Evolutionary conservation across 2,113 vertebrate species (phyloP), one percentile per base, ranked within the genome.

Genomic region (Ranitomeya variabilis): DNA sequence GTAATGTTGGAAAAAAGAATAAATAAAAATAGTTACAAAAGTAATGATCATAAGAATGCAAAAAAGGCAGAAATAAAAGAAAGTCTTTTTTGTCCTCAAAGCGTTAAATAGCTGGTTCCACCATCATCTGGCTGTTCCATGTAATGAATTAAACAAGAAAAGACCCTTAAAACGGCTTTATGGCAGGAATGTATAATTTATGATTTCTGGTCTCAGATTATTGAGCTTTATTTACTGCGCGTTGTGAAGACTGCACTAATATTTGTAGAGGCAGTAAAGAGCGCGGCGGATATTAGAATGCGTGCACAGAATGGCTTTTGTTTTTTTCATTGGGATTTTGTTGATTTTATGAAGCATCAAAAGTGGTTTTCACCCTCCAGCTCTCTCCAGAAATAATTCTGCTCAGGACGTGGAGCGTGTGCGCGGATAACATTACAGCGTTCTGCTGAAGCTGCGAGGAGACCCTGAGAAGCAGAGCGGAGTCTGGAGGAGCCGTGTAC

Each of bases 311-410:
- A 80, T 79, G 31, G 59, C 37, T 66, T 86, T 77, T 66, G 52
- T 86, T 80, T 79, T 71, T 74, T 87, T 80, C 60, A 31, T 67
- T 23, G 85, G 74, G 76, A 80, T 57, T 87, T 80, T 87, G 85
- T 79, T 87, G 85, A 51, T 64, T 92, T 92, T 86, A 89, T 89
- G 90, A 87, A 90, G 87, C 90, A 57, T 87, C 21, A 88, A 87
- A 66, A 92, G 74, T 59, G 64, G 81, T 92, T 93, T 45, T 90
- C 21, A 87, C 89, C 90, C 91, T 88, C 88, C 86, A 91, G 91
- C 90, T 90, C 89, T 77, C 74, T 91, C 89, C 86, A 69, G 90
- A 89, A 91, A 88, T 71, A 90, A 90, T 92, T 92, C 87, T 62
- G 62, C 85, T 14, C 57, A 84, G 84, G 85, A 80, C 76, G 62